Evolutionary conservation across 2,888 invertebrate species (phyloP), one percentile per base, ranked within the genome.

Genomic region (Cerastis rubricosa): DNA sequence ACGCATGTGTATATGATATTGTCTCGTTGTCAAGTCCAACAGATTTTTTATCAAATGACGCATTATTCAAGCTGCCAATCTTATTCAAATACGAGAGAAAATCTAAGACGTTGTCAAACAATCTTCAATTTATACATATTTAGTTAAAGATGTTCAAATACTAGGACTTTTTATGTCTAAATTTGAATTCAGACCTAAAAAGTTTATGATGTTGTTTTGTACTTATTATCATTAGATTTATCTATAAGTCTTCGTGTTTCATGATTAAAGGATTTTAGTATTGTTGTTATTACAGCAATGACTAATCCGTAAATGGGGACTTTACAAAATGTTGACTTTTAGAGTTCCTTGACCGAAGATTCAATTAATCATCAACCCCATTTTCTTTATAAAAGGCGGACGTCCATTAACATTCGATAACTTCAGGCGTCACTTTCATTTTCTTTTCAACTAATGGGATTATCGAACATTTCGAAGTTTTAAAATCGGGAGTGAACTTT

Each of bases 1-100:
- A 25, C 43, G 45, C 5, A 17, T 43, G 49, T 45, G 51, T 81
- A 71, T 22, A 76, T 22, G n/a, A 43, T 61, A 71, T 43, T 65
- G 2, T 69, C n/a, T 66, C 29, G 45, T 68, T 67, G 67, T 76
- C 66, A 80, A 73, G 76, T 65, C 40, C 43, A 40, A 71, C 73
- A 22, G 49, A 73, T 59, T 84, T 83, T 83, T 84, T 83, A 84
- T 83, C 77, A 71, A 73, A 80, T 75, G 84, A 83, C 84, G 83
- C 54, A 76, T n/a, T 66, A 61, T 75, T 72, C 57, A 29, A 71
- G 64, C 57, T 72, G 80, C 66, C 76, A 80, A 70, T 76, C 80
- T 80, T 76, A 61, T 80, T 47, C 63, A 83, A 76, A 82, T 84
- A 72, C 25, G 47, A 69, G 57, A 35, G 69, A 83, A 76, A 83